phyloP scores from a whole-genome alignment of 2,888 invertebrate genomes.

The Chrysodeixis includens region DNA sequence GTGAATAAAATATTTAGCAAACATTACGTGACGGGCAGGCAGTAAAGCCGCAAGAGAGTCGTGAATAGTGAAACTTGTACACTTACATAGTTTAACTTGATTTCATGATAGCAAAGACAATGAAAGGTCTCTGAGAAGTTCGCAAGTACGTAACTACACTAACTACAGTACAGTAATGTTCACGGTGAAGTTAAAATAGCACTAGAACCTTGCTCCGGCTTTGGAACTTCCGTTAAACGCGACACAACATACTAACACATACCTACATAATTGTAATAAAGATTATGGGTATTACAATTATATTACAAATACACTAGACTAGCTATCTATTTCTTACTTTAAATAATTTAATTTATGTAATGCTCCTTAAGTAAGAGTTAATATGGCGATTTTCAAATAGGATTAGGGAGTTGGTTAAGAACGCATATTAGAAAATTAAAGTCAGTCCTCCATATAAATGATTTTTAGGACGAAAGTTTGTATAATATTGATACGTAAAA shows the following conservation, averaged over 20 bases:
- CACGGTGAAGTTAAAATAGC: slow-evolving; percentile 16
- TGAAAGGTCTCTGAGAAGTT: slow-evolving; percentile 37
- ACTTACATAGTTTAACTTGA: slow-evolving; percentile 42
- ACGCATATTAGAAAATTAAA: no score
- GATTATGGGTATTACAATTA: no score
- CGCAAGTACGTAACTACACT: slow-evolving; percentile 22
- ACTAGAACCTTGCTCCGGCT: not conserved
- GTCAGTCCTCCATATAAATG: no score
- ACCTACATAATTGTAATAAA: no score
- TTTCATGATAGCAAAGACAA: slow-evolving; percentile 18
- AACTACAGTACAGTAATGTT: slow-evolving; percentile 15
- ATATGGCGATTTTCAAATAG: no score
- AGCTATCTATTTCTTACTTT: no score
- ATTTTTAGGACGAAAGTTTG: no score
- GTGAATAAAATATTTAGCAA: slow-evolving; percentile 17
- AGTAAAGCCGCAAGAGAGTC: slow-evolving; percentile 27
- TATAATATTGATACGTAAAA: no score
- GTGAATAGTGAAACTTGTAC: slow-evolving; percentile 44
- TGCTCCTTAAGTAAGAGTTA: no score
- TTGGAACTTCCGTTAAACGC: not conserved
- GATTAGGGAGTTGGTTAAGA: no score
- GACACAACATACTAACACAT: not conserved
- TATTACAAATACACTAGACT: no score
- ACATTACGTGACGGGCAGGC: slow-evolving; percentile 29
- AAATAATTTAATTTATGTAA: no score